Evolutionary conservation across 2,113 vertebrate genomes (phyloP).

Genomic region (Actinemys pallida): DNA sequence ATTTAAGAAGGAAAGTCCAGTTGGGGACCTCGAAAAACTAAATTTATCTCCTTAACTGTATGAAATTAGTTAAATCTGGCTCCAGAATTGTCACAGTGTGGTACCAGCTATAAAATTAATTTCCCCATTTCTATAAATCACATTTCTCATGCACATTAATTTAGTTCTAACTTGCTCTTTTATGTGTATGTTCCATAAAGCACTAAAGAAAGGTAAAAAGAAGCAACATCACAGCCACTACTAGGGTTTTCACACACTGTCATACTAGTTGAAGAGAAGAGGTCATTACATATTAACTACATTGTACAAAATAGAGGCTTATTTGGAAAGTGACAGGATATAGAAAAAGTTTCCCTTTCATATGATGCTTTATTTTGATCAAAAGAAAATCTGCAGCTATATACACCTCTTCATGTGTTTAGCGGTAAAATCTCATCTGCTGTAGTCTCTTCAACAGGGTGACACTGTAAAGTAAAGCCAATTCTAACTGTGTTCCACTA

Average conservation of each 20-base stretch:
- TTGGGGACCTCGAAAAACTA: background rate
- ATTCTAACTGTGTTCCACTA: background rate
- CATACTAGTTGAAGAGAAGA: background rate
- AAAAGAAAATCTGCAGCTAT: background rate
- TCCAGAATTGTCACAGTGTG: background rate
- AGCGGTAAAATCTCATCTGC: background rate
- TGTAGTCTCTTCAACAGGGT: background rate
- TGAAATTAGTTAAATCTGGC: background rate
- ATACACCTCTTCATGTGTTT: background rate
- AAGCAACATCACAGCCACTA: background rate
- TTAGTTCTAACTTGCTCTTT: background rate
- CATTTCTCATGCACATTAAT: background rate
- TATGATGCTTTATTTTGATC: background rate
- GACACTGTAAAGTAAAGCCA: background rate
- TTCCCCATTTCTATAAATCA: rapidly evolving
- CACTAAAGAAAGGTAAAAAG: conserved; percentile 29
- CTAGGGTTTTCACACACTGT: conserved; percentile 26
- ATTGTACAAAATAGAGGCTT: background rate
- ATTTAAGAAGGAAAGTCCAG: background rate
- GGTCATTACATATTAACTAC: conserved; percentile 28
- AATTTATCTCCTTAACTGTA: background rate
- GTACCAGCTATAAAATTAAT: background rate
- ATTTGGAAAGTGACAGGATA: background rate
- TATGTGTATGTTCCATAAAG: background rate
- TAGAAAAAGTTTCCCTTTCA: conserved; percentile 3